These are phyloP conservation scores for Taphrorychus bicolor DNA, from an alignment of 2,888 invertebrate species.

Conservation along the genomic window DNA sequence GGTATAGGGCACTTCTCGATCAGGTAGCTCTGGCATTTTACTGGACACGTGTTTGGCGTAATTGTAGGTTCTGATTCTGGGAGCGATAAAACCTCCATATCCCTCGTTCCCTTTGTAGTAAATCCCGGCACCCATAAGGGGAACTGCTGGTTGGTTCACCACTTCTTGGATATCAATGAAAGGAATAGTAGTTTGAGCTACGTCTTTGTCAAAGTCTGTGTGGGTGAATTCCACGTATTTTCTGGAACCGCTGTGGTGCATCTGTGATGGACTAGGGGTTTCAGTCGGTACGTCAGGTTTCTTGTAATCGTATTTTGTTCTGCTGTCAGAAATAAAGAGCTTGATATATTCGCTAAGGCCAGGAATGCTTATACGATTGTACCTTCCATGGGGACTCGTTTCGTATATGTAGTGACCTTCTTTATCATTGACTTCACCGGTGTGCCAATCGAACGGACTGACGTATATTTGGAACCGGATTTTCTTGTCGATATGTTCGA, in stretches of 20 bases:
- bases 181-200: constrained; percentile 82
- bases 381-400: background rate
- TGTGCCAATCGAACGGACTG: constrained; percentile 73
- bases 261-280: constrained; percentile 46
- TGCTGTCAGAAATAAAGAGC: background rate
- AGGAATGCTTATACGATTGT: background rate
- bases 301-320: constrained; percentile 51
- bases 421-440: constrained; percentile 10
- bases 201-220: constrained; percentile 74
- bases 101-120: constrained; percentile 74
- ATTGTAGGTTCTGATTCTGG: constrained; percentile 80
- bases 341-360: constrained; percentile 64
- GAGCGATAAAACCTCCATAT: constrained; percentile 78
- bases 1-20: background rate
- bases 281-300: constrained; percentile 73
- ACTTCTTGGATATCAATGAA: constrained; percentile 81
- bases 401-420: constrained; percentile 9
- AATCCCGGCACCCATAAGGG: constrained; percentile 76
- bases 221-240: constrained; percentile 59
- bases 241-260: background rate
- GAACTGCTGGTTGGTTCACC: constrained; percentile 68
- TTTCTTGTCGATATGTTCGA: constrained; percentile 77
- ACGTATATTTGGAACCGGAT: constrained; percentile 80
- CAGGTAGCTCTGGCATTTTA: constrained; percentile 34
- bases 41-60: constrained; percentile 70